Conservation (phyloP, 2,797 vertebrate genomes). For the Cossypha niveicapilla region DNA sequence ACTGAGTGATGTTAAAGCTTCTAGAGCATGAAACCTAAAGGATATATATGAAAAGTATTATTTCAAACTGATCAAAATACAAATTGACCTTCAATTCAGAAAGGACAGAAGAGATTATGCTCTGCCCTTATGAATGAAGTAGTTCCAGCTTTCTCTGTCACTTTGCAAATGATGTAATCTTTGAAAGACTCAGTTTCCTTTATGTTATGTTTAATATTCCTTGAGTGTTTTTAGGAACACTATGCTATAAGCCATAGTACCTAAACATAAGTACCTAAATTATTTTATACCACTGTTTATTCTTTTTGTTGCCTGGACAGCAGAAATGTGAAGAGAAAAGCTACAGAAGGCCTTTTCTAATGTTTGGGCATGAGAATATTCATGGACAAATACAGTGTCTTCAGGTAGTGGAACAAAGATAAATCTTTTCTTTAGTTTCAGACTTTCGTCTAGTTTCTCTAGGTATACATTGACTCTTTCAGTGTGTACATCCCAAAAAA, state of each 20-base stretch:
- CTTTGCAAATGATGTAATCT: background rate
- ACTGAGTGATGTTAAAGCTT: background rate
- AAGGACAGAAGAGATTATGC: background rate
- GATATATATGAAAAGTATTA: background rate
- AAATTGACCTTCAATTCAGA: background rate
- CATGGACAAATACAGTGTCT: background rate
- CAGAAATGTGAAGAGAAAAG: background rate
- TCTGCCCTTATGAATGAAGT: background rate
- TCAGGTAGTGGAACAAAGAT: background rate
- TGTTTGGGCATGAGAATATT: background rate
- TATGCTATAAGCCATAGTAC: background rate
- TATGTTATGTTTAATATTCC: background rate
- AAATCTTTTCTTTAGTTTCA: background rate
- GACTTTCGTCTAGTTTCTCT: background rate
- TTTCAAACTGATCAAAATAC: background rate
- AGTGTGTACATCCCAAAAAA: background rate
- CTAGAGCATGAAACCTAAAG: background rate
- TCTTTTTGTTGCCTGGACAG: background rate
- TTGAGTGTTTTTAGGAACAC: background rate
- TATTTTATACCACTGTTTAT: background rate
- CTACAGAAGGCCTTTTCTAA: background rate
- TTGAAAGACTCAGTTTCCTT: background rate
- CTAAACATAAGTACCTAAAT: background rate
- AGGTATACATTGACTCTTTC: background rate
- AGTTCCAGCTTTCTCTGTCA: background rate